These are phyloP conservation scores for Tenrec ecaudatus DNA, from an alignment of 2,113 vertebrate genomes.

Conservation along the genomic window DNA sequence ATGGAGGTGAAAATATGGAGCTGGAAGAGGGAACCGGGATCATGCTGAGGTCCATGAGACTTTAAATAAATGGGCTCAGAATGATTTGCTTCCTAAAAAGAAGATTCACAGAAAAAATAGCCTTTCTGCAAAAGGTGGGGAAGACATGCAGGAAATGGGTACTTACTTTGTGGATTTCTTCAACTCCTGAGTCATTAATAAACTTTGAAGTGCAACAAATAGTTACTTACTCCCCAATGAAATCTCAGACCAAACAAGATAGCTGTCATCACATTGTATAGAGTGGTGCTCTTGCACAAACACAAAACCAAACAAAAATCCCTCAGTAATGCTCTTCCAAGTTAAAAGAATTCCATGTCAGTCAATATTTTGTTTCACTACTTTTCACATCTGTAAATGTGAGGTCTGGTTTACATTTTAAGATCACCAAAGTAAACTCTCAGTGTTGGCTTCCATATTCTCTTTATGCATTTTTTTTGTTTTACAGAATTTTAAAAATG, in stretches of 20 bases:
- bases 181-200: conserved; percentile 15
- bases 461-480: not conserved
- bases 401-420: conserved; percentile 40
- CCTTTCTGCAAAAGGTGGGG: not conserved
- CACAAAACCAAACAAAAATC: not conserved
- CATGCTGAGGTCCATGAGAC: conserved; percentile 1
- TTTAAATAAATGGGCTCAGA: not conserved
- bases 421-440: conserved; percentile 7
- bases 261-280: not conserved
- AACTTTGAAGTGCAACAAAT: not conserved
- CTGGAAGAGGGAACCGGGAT: not conserved
- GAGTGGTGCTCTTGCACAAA: not conserved
- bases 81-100: conserved; percentile 2
- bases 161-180: not conserved
- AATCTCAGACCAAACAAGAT: not conserved
- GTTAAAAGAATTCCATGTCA: conserved; percentile 10
- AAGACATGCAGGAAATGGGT: not conserved
- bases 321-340: not conserved
- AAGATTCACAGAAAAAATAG: not conserved
- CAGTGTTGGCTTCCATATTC: not conserved
- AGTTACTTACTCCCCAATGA: not conserved
- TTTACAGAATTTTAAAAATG: conserved; percentile 35
- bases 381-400: conserved; percentile 42
- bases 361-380: conserved; percentile 36
- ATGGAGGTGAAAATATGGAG: not conserved